Percentiles rank a stretch among this genome's conserved stretches.
Conservation (phyloP, 2,113 vertebrate genomes). For the Tinamus guttatus region DNA sequence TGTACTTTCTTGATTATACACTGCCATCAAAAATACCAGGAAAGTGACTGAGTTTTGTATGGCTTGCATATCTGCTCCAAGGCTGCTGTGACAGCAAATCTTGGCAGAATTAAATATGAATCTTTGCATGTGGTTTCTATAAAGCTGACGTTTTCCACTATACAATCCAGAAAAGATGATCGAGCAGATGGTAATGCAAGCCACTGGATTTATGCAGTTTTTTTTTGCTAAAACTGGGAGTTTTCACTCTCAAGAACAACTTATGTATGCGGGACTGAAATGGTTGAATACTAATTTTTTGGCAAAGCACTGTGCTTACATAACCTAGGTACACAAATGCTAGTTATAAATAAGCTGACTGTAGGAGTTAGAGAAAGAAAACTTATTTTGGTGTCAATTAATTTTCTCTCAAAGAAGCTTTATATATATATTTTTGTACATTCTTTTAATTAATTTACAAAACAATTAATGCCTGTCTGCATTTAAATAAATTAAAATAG, state of each 20-base stretch:
- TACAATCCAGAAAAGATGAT: slow-evolving; percentile 72
- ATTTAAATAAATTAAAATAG: slow-evolving; percentile 29
- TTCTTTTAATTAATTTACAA: slow-evolving; percentile 16
- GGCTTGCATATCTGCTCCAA: slow-evolving; percentile 61
- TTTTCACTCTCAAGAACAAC: slow-evolving; percentile 36
- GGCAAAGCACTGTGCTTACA: slow-evolving; percentile 33
- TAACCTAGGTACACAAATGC: slow-evolving; percentile 57
- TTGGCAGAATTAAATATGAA: slow-evolving; percentile 72
- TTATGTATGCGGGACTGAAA: slow-evolving; percentile 36
- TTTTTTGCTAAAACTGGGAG: slow-evolving; percentile 48
- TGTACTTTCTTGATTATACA: slow-evolving; percentile 22
- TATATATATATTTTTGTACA: not conserved
- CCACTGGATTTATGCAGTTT: slow-evolving; percentile 66
- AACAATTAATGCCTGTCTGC: not conserved
- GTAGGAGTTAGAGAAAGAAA: slow-evolving; percentile 35
- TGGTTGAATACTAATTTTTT: slow-evolving; percentile 54
- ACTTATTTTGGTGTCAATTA: slow-evolving; percentile 32
- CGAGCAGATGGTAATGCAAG: slow-evolving; percentile 72
- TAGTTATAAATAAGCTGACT: slow-evolving; percentile 50
- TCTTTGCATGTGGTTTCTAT: slow-evolving; percentile 73
- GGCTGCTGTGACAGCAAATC: slow-evolving; percentile 72
- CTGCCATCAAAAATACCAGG: slow-evolving; percentile 49
- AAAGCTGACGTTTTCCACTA: slow-evolving; percentile 70
- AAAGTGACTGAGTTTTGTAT: slow-evolving; percentile 47
- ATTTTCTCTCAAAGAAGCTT: slow-evolving; percentile 17